These are phyloP conservation scores for Cephus cinctus DNA, from an alignment of 1,140 invertebrate genomes.

Conservation along the genomic window DNA sequence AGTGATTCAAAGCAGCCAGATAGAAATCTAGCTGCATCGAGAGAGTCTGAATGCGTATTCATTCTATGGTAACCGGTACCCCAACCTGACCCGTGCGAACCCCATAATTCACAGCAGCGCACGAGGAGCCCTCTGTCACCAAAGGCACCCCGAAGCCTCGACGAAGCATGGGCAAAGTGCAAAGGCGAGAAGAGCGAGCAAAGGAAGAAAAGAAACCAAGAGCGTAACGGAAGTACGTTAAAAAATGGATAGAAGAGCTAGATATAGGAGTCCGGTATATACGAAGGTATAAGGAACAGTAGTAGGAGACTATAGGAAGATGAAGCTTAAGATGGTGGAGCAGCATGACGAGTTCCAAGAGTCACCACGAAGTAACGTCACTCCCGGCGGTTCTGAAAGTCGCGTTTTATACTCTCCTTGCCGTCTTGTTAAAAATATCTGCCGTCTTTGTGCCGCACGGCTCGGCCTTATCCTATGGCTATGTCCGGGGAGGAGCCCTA, in stretches of 20 bases:
- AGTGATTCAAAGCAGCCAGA: not conserved
- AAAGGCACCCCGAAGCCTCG: conserved; percentile 16
- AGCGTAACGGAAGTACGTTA: too few species aligned
- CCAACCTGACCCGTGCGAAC: conserved; percentile 25
- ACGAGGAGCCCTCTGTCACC: conserved; percentile 26
- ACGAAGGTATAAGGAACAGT: not conserved
- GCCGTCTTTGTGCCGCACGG: conserved; percentile 18
- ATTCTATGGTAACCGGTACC: too few species aligned
- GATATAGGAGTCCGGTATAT: too few species aligned
- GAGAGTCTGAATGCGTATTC: conserved; percentile 24
- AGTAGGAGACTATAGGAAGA: conserved; percentile 9
- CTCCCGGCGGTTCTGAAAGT: conserved; percentile 32
- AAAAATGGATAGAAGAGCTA: too few species aligned
- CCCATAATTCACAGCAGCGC: conserved; percentile 35
- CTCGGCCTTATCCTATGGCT: not conserved
- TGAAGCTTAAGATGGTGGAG: conserved; percentile 15
- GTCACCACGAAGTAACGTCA: conserved; percentile 20
- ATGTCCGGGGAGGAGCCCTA: not conserved
- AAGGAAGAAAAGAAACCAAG: not conserved
- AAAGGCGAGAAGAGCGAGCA: conserved; percentile 1
- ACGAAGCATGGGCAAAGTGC: conserved; percentile 17
- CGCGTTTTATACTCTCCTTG: conserved; percentile 27
- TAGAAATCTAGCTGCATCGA: not conserved
- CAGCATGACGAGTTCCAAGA: too few species aligned
- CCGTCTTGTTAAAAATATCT: conserved; percentile 36